Conservation (phyloP, 2,113 vertebrate genomes). For the Isichthys henryi region DNA sequence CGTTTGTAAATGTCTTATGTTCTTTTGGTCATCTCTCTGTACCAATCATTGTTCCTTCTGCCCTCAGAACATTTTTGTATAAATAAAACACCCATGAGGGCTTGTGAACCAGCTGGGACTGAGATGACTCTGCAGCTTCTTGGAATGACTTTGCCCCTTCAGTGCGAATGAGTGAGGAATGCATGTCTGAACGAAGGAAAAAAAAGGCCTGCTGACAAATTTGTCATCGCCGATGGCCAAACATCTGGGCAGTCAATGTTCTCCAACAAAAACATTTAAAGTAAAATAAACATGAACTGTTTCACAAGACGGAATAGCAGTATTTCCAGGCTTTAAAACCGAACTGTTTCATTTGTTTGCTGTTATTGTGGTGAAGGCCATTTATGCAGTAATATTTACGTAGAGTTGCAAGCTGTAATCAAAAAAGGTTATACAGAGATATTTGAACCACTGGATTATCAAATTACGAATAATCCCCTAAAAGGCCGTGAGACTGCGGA, state of each 20-base stretch:
- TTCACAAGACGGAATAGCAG: neutral
- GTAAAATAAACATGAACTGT: neutral
- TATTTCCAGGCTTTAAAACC: neutral
- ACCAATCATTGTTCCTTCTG: too few relatives aligned
- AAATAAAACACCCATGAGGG: too few relatives aligned
- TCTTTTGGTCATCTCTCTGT: too few relatives aligned
- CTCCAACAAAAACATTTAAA: constrained; percentile 10
- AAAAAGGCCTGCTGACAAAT: neutral
- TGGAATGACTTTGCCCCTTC: neutral
- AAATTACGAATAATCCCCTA: constrained; percentile 18
- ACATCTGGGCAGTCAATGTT: neutral
- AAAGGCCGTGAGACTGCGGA: neutral
- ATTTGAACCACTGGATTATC: neutral
- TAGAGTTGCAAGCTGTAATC: neutral
- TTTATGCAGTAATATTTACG: constrained; percentile 11
- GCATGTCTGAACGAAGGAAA: neutral
- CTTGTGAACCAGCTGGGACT: neutral
- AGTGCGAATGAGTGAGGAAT: neutral
- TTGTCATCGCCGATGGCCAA: neutral
- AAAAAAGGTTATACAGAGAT: neutral
- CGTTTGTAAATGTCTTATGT: too few relatives aligned
- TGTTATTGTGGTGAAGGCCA: neutral
- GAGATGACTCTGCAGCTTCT: neutral
- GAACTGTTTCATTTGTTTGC: neutral
- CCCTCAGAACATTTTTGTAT: too few relatives aligned